Base-by-base conservation (phyloP, 2,888 invertebrate species). In the Anthophora plumipes region DNA sequence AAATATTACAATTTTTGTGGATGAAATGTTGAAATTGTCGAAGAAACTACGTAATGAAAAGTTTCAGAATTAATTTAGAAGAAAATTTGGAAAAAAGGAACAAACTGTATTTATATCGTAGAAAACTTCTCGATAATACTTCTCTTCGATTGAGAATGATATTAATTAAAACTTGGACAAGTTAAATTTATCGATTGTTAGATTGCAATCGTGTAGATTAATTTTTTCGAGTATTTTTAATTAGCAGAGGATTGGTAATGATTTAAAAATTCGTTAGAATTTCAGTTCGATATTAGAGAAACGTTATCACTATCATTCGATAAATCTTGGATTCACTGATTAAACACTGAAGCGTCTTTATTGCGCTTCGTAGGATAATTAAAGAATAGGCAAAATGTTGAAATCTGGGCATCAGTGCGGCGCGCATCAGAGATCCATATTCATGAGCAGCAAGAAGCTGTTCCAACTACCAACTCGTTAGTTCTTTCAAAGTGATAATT, bases 401-500 rank as follows among this genome's bases (percentile, higher is more conserved):
- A 85, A 85, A 85, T 77, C 74, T 69, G 60, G 73, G 70, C 74
- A 77, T 82, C 85, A 57, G 71, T 61, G 68, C 66, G 69, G 54
- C 48, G 66, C 70, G 60, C 43, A 61, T 72, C 63, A 39, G 72
- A 64, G 74, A 88, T 90, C 84, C 90, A 91, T 91, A 91, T 91
- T 91, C 90, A 91, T 89, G 90, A 91, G 82, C 68, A 60, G 86
- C 82, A 90, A 89, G 90, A 89, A 90, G 81, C 86, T 87, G 85
- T 88, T 86, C n/a, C 87, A 90, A 88, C 89, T 85, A 89, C 90
- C 87, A 84, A 90, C 87, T 90, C 90, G 90, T 90, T 90, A 90
- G 89, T 87, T 83, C 85, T 85, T 90, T n/a, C 82, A 83, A 84
- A 89, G 91, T 89, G 90, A 91, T 91, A 90, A 91, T 91, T 90